Base-by-base conservation (phyloP, 2,888 invertebrate species). In the Callimorpha dominula region DNA sequence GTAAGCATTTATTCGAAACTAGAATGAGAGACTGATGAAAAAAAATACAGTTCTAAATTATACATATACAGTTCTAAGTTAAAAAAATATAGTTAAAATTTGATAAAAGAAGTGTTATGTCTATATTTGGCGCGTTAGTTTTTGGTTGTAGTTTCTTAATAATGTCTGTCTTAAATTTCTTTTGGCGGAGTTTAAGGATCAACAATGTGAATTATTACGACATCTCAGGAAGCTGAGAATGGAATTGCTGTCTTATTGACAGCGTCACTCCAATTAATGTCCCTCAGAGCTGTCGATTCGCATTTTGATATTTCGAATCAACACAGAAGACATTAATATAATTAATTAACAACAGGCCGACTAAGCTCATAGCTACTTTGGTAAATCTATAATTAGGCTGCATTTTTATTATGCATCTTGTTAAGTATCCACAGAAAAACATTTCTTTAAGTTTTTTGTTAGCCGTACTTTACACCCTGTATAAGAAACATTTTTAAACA, bases 21-120 rank as follows among this genome's bases (percentile, higher is more conserved):
- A 72, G 57, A 72, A 60, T 80, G 66, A 74, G 81, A 81, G 81
- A 81, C 81, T 81, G 81, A 81, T 72, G 66, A 60, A 60, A 60
- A 12, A 31, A 31, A 60, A 60, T 31, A 60, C 20, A 14, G 31
- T 60, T 60, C 60, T 60, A 60, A 60, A 60, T 60, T 60, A 60
- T 60, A 60, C 31, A 31, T 57, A 1, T n/a, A n/a, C n/a, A n/a
- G n/a, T n/a, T n/a, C n/a, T n/a, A 60, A 60, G 14, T 14, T 11
- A 60, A 57, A 20, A 57, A 20, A 20, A 20, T 20, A 5, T 31
- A 14, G 7, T 60, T 31, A 60, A 60, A 60, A 31, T n/a, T 12
- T 31, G 14, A 60, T 1, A 14, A 14, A 31, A 60, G 4, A 57
- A 20, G 5, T 57, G 20, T 57, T 57, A n/a, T 57, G 7, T 60